Conservation (phyloP, 1,140 invertebrate species). For the Mylabris phalerata region DNA sequence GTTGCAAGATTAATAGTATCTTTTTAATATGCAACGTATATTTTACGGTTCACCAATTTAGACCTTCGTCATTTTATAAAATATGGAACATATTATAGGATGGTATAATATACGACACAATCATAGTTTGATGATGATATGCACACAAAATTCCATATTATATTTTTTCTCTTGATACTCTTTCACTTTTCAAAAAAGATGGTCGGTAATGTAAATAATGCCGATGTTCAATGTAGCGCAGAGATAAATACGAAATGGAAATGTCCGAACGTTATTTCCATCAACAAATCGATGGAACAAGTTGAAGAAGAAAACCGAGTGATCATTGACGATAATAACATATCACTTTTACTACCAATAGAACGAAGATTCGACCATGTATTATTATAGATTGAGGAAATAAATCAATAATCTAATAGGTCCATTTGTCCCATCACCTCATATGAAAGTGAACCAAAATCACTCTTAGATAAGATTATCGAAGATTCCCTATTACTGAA, state of each 20-base stretch:
- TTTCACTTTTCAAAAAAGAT: no score
- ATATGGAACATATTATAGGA: background rate
- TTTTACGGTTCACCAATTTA: slow-evolving; percentile 8
- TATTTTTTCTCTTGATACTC: no score
- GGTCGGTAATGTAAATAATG: slow-evolving; percentile 1
- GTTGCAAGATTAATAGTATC: slow-evolving; percentile 8
- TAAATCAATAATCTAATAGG: slow-evolving; percentile 36
- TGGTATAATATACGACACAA: background rate
- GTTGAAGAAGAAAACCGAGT: background rate
- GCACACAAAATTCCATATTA: background rate
- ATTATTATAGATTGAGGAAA: background rate
- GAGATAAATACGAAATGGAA: slow-evolving; percentile 20
- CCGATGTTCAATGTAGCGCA: slow-evolving; percentile 9
- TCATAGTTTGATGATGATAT: slow-evolving; percentile 9
- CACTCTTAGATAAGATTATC: slow-evolving; percentile 1
- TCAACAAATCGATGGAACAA: slow-evolving; percentile 17
- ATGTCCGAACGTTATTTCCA: slow-evolving; percentile 17
- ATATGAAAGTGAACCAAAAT: slow-evolving; percentile 18
- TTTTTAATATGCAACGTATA: slow-evolving; percentile 17
- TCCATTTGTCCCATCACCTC: slow-evolving; percentile 30
- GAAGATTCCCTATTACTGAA: no score
- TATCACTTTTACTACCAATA: no score
- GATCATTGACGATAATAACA: no score
- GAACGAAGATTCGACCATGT: no score
- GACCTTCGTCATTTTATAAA: slow-evolving; percentile 6